Conservation (phyloP, 2,113 vertebrate genomes). For the Holacanthus passer region DNA sequence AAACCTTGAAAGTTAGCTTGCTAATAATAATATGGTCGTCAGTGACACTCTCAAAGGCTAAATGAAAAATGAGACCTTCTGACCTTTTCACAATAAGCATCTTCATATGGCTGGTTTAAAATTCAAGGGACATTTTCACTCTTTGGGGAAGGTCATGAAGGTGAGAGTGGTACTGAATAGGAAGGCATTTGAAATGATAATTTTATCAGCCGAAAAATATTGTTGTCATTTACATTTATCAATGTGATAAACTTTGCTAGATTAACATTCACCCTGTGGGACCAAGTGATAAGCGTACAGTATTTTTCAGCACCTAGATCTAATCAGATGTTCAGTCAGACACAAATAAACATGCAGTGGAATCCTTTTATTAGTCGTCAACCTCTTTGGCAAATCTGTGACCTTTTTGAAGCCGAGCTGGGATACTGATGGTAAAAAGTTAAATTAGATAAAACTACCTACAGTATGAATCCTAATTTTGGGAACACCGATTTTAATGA, state of each 20-base stretch:
- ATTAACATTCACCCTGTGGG: conserved; percentile 64
- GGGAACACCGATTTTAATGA: conserved; percentile 1
- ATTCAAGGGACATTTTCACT: conserved; percentile 79
- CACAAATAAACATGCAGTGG: conserved; percentile 14
- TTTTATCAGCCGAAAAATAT: conserved; percentile 66
- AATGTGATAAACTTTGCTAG: conserved; percentile 72
- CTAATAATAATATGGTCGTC: conserved; percentile 60
- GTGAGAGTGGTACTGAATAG: conserved; percentile 68
- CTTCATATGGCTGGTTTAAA: conserved; percentile 72
- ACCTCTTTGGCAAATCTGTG: conserved; percentile 2
- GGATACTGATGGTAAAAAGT: neutral
- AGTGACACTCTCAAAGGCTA: conserved; percentile 64
- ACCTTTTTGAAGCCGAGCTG: conserved; percentile 34
- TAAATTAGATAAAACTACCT: neutral
- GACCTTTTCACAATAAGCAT: conserved; percentile 69
- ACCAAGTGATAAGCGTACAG: conserved; percentile 52
- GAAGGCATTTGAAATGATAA: conserved; percentile 79
- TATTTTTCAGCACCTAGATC: conserved; percentile 39
- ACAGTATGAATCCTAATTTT: neutral
- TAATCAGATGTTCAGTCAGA: conserved; percentile 52
- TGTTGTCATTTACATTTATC: conserved; percentile 76
- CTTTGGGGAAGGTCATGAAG: conserved; percentile 71
- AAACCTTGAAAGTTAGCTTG: conserved; percentile 60
- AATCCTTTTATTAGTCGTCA: conserved; percentile 10
- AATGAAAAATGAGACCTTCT: conserved; percentile 67